Evolutionary conservation across 1,140 invertebrate species (phyloP).

Genomic region (Drosophila trapezifrons): DNA sequence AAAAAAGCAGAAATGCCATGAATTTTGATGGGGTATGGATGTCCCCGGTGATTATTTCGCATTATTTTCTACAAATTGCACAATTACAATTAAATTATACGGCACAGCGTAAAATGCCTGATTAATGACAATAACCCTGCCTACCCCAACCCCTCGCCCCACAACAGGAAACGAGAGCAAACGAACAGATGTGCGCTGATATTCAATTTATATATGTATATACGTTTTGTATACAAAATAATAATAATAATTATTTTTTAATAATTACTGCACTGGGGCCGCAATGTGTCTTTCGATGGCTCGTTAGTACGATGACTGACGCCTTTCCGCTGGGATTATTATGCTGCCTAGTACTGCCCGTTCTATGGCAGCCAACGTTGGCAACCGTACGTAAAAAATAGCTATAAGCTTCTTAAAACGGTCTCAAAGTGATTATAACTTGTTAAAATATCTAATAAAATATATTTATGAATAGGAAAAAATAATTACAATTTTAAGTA

Average conservation of each 20-base stretch:
- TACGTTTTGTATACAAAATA: slow-evolving; percentile 52
- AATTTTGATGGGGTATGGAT: slow-evolving; percentile 9
- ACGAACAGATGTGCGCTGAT: slow-evolving; percentile 52
- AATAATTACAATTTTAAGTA: not conserved
- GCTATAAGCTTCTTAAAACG: not conserved
- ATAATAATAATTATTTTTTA: slow-evolving; percentile 47
- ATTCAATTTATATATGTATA: slow-evolving; percentile 36
- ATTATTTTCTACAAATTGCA: slow-evolving; percentile 47
- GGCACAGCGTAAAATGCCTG: slow-evolving; percentile 48
- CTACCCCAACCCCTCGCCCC: not conserved
- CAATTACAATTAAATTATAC: slow-evolving; percentile 58
- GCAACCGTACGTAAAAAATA: slow-evolving; percentile 38
- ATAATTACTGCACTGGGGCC: slow-evolving; percentile 48
- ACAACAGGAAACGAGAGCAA: slow-evolving; percentile 18
- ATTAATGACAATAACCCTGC: slow-evolving; percentile 39
- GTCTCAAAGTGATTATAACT: not conserved
- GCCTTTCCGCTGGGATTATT: slow-evolving; percentile 47
- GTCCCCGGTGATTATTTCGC: slow-evolving; percentile 42
- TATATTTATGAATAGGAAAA: not conserved
- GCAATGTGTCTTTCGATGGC: slow-evolving; percentile 29
- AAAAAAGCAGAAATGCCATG: slow-evolving; percentile 20
- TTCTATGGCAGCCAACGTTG: slow-evolving; percentile 20
- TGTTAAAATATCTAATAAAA: not conserved
- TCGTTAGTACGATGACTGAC: slow-evolving; percentile 46
- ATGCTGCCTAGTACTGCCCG: slow-evolving; percentile 22